phyloP scores from a whole-genome alignment of 2,888 invertebrate genomes.

The Synanthedon tipuliformis region DNA sequence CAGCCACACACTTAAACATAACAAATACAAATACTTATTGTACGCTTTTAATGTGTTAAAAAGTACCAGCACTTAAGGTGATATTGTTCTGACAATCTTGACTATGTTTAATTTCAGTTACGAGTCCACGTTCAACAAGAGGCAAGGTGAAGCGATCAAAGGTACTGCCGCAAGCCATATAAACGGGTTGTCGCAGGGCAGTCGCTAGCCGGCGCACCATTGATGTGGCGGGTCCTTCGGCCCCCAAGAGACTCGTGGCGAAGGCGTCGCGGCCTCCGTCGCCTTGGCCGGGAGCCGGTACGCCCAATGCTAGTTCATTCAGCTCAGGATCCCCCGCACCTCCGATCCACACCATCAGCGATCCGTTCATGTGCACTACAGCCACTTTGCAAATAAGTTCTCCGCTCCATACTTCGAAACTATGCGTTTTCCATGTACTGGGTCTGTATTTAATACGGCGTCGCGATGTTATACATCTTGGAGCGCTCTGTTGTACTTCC shows the following conservation, averaged over 20 bases:
- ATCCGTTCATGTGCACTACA: constrained; percentile 31
- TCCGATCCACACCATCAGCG: constrained; percentile 44
- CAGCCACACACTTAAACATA: too few species aligned
- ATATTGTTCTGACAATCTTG: not conserved
- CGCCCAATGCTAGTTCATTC: constrained; percentile 26
- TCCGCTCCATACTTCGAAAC: constrained; percentile 41
- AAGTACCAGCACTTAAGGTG: too few species aligned
- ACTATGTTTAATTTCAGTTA: constrained; percentile 28
- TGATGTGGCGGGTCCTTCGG: constrained; percentile 11
- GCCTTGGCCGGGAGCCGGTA: constrained; percentile 21
- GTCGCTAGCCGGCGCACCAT: constrained; percentile 22
- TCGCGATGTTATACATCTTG: constrained; percentile 23
- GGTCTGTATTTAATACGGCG: constrained; percentile 25
- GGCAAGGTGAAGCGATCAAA: constrained; percentile 35
- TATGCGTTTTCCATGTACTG: constrained; percentile 29
- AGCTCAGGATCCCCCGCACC: constrained; percentile 15
- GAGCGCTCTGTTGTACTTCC: constrained; percentile 16
- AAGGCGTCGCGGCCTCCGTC: constrained; percentile 7
- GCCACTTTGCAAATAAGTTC: constrained; percentile 30
- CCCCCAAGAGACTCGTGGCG: constrained; percentile 10
- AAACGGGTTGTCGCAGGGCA: constrained; percentile 25
- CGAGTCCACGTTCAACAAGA: constrained; percentile 28
- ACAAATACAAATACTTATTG: too few species aligned
- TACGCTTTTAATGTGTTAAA: too few species aligned
- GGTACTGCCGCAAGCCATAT: constrained; percentile 23